A percentile compares a stretch with the other conserved stretches of the same genome.
These are phyloP conservation scores for Scomber colias DNA, from an alignment of 2,113 vertebrate genomes.

Conservation along the genomic window DNA sequence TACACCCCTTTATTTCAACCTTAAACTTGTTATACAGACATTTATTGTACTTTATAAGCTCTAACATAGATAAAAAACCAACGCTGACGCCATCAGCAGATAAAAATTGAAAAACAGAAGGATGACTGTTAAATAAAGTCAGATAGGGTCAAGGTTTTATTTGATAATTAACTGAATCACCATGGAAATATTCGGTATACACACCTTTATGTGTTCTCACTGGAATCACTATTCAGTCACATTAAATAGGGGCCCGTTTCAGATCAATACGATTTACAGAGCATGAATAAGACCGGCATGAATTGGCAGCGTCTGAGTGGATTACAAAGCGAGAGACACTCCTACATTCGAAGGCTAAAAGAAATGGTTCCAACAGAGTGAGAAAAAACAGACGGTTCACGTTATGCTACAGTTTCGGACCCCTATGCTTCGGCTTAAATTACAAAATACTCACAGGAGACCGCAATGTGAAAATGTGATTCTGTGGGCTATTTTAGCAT, in stretches of 20 bases:
- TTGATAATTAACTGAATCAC: constrained; percentile 23
- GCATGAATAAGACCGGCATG: constrained; percentile 10
- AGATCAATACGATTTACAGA: constrained; percentile 40
- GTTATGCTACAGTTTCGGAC: constrained; percentile 61
- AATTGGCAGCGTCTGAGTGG: constrained; percentile 24
- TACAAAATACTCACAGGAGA: constrained; percentile 42
- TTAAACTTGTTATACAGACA: too few species aligned
- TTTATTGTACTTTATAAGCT: too few species aligned
- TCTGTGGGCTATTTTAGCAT: constrained; percentile 24
- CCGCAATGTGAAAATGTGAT: constrained; percentile 29
- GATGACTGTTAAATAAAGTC: not conserved
- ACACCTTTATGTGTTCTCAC: constrained; percentile 3
- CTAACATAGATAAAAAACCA: too few species aligned
- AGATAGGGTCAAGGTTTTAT: not conserved
- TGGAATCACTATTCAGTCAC: constrained; percentile 14
- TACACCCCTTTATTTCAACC: too few species aligned
- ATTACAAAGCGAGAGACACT: constrained; percentile 41
- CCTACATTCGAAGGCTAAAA: not conserved
- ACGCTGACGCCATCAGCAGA: too few species aligned
- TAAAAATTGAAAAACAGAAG: not conserved
- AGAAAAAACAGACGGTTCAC: constrained; percentile 51
- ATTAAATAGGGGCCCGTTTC: constrained; percentile 21
- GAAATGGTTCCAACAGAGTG: constrained; percentile 39
- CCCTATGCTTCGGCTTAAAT: constrained; percentile 50
- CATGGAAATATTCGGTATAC: constrained; percentile 34